These are phyloP conservation scores for Cettia cetti DNA, from an alignment of 2,113 vertebrate genomes.

Conservation along the genomic window DNA sequence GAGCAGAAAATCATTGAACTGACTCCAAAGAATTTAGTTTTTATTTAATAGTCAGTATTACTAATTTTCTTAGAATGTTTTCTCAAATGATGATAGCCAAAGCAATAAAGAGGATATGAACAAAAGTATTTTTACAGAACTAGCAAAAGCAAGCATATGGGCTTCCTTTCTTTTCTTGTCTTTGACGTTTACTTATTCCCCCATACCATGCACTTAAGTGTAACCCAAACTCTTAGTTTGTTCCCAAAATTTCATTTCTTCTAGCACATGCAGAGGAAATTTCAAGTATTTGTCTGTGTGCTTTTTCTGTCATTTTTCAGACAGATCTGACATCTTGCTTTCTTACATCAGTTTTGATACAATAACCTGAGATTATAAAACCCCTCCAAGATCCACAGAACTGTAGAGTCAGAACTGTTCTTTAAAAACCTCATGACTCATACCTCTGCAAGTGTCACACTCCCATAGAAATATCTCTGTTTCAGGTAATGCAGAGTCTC, in stretches of 20 bases:
- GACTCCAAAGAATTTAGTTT: neutral
- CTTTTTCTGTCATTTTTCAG: neutral
- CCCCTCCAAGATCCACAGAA: neutral
- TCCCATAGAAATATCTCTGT: neutral
- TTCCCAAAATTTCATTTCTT: neutral
- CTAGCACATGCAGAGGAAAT: accelerated
- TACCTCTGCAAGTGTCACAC: neutral
- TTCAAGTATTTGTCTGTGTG: neutral
- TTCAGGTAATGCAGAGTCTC: neutral
- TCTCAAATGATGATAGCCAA: neutral
- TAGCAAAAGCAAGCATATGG: neutral
- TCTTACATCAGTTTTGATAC: neutral
- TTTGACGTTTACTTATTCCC: neutral
- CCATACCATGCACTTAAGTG: neutral
- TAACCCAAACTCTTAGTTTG: neutral
- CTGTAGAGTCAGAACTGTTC: neutral
- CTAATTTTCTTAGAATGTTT: neutral
- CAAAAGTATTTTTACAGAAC: neutral
- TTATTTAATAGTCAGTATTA: neutral
- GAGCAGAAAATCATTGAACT: neutral
- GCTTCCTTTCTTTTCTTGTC: neutral
- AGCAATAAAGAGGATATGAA: neutral
- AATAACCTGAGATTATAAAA: neutral
- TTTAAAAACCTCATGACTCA: neutral
- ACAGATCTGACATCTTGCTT: neutral